Conservation (phyloP, 2,113 vertebrate species). For the Ptilorrhoa leucosticta region DNA sequence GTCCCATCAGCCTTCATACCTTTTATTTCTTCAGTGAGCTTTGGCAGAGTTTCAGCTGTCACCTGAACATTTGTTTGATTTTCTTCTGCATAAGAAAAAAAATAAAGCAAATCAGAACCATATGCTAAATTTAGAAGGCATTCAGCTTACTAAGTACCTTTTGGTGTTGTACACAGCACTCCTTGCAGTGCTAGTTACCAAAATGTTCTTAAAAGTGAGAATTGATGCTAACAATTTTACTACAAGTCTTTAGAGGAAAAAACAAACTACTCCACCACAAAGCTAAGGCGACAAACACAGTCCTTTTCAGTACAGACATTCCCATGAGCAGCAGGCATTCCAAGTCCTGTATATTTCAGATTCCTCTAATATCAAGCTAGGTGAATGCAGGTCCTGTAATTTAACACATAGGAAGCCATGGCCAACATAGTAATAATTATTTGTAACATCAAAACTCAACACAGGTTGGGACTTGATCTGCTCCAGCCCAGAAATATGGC, state of each 20-base stretch:
- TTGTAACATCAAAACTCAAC: neutral
- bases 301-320: neutral
- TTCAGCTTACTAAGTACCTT: neutral
- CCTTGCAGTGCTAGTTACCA: neutral
- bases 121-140: neutral
- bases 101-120: constrained; percentile 32
- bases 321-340: neutral
- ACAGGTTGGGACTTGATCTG: neutral
- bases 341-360: neutral
- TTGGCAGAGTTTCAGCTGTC: constrained; percentile 55
- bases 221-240: neutral
- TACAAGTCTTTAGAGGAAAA: neutral
- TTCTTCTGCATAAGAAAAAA: constrained; percentile 52
- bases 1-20: constrained; percentile 69
- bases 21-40: constrained; percentile 59
- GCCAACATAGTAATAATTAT: neutral
- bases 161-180: neutral
- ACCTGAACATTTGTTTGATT: constrained; percentile 59
- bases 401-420: neutral
- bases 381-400: neutral
- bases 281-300: neutral
- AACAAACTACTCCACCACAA: neutral
- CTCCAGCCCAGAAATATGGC: neutral
- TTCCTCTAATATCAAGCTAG: neutral
- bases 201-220: neutral